These are phyloP conservation scores for Drosophila prostipennis DNA, from an alignment of 2,888 invertebrate genomes.

Conservation along the genomic window DNA sequence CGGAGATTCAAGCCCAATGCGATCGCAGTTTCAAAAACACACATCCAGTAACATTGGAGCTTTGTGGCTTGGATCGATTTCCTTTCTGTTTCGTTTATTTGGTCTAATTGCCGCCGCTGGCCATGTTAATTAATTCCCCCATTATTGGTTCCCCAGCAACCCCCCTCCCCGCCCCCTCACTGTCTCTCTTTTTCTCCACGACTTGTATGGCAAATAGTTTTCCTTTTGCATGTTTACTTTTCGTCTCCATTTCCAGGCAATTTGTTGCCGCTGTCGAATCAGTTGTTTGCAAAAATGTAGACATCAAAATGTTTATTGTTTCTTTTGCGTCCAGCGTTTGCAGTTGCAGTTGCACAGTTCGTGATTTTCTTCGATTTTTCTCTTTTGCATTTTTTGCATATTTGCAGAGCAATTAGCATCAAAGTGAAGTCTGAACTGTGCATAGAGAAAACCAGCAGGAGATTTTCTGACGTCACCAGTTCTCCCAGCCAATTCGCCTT, in stretches of 20 bases:
- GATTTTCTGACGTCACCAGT: conserved; percentile 25
- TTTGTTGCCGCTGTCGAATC: conserved; percentile 32
- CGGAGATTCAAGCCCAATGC: background rate
- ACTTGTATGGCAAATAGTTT: conserved; percentile 22
- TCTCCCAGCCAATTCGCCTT: conserved; percentile 17
- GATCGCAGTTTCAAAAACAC: conserved; percentile 10
- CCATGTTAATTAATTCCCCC: conserved; percentile 53
- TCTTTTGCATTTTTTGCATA: conserved; percentile 51
- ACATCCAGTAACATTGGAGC: conserved; percentile 2
- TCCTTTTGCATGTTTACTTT: conserved; percentile 52
- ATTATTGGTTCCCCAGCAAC: background rate
- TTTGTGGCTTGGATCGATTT: conserved; percentile 25
- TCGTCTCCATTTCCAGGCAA: conserved; percentile 46
- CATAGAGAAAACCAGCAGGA: conserved; percentile 55
- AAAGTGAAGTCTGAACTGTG: conserved; percentile 34
- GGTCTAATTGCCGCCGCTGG: conserved; percentile 52
- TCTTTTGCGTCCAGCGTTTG: conserved; percentile 24
- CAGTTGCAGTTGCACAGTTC: conserved; percentile 45
- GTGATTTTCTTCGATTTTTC: conserved; percentile 64
- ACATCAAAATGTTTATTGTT: conserved; percentile 44
- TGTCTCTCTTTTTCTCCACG: background rate
- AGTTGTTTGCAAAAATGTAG: conserved; percentile 31
- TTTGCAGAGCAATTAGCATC: conserved; percentile 61
- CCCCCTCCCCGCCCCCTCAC: background rate
- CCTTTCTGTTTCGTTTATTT: conserved; percentile 34